Evolutionary conservation across 1,140 invertebrate genomes (phyloP), one percentile per base, ranked within the genome.

Genomic region (Macrobrachium rosenbergii): DNA sequence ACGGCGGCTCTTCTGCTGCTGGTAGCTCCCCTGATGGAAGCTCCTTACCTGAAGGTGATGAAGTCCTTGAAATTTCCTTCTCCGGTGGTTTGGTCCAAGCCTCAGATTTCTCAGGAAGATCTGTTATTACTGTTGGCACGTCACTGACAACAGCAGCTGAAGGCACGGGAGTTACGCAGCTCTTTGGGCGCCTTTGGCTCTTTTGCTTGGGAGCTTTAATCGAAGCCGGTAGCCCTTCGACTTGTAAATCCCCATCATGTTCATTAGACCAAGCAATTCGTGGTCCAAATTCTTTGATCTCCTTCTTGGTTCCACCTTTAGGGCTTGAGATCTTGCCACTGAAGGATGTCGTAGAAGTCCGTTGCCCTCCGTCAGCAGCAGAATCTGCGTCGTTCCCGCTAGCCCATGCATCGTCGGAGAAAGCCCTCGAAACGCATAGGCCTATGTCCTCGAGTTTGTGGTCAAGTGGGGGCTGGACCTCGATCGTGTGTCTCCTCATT

Each of bases 401-500:
- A 19, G 28, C 82, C 58, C 62, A 62, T 16, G 10, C 60, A 19
- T 77, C 82, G 12, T 52, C 81, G 6, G 81, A 82, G 52, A 69
- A 37, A 17, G 81, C 45, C 67, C 81, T 63, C 21, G 19, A 52
- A 63, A 82, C 80, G 19, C 21, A 67, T 28, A 19, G 59, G 12
- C 28, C 14, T 5, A 37, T 5, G 10, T 52, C 37, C 7, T 45
- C 2, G 17, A 75, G n/a, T 14, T 67, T 37, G 8, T n/a, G 19
- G n/a, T 37, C 63, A 0, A 14, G 0, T 17, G 64, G 58, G 10
- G 58, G 45, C 52, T 19, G 19, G 12, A 52, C 52, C 1, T 60
- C 81, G 43, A 21, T 23, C 45, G 81, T 82, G 67, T 82, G 81
- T 28, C 81, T 63, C 14, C 81, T 63, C 0, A 82, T 21, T 12